A percentile compares a stretch with the other conserved stretches of the same genome.
These are phyloP conservation scores for Cladorhizidae sp. DNA, from an alignment of 37 sponge, comb jelly and placozoan genomes.

Conservation along the genomic window DNA sequence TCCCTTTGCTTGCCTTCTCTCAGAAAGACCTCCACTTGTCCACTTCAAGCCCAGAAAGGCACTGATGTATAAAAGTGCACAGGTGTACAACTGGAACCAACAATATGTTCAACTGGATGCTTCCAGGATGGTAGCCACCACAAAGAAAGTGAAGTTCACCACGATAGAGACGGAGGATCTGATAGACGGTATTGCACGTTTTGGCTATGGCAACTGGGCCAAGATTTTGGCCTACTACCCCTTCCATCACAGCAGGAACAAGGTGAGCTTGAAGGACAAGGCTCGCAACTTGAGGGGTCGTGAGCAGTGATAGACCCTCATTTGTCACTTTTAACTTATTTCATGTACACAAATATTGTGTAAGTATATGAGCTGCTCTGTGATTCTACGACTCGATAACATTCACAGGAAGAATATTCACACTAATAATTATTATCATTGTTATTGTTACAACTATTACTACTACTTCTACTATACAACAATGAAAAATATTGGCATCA, in stretches of 20 bases:
- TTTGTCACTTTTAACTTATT: too few relatives aligned
- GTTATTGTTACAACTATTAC: too few relatives aligned
- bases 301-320: too few relatives aligned
- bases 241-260: not conserved
- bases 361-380: too few relatives aligned
- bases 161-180: not conserved
- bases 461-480: too few relatives aligned
- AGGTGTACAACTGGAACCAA: too few relatives aligned
- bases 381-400: too few relatives aligned
- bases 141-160: not conserved
- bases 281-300: not conserved
- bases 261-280: constrained; percentile 3
- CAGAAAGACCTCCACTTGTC: not conserved
- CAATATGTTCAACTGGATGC: too few relatives aligned
- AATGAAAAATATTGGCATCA: too few relatives aligned
- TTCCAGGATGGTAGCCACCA: not conserved
- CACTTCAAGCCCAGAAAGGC: not conserved
- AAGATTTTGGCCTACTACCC: not conserved
- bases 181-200: not conserved
- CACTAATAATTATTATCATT: not conserved
- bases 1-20: not conserved
- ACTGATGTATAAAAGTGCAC: too few relatives aligned
- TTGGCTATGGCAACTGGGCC: constrained; percentile 2
- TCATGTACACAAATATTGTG: too few relatives aligned
- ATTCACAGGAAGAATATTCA: too few relatives aligned